Conservation (phyloP, 92 coral and sea anemone genomes). For the Chrysogorgia sp. region DNA sequence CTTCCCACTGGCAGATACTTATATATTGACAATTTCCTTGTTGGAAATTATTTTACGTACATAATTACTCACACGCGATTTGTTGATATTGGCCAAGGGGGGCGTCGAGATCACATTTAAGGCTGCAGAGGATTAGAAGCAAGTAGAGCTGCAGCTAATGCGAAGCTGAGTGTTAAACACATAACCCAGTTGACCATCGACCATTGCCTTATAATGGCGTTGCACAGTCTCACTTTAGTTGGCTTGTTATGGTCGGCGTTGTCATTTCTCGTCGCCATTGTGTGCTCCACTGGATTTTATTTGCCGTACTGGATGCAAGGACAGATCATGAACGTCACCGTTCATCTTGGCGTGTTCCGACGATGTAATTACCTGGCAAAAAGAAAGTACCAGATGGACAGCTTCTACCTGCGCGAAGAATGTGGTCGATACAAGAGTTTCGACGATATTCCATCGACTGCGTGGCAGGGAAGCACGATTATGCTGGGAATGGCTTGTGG, state of each 20-base stretch:
- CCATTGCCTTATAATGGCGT: neutral
- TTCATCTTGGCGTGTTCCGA: slow-evolving; percentile 87
- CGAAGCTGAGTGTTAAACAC: neutral
- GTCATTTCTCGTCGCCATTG: slow-evolving; percentile 71
- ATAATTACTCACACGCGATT: slow-evolving; percentile 26
- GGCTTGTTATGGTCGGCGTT: slow-evolving; percentile 76
- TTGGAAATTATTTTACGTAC: neutral
- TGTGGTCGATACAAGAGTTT: slow-evolving; percentile 88
- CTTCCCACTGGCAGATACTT: slow-evolving; percentile 11
- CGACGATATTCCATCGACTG: slow-evolving; percentile 86
- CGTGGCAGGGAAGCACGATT: slow-evolving; percentile 86
- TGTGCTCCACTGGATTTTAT: slow-evolving; percentile 71
- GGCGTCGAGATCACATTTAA: slow-evolving; percentile 10
- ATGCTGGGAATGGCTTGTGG: slow-evolving; percentile 88
- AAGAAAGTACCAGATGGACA: slow-evolving; percentile 46
- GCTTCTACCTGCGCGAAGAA: slow-evolving; percentile 61
- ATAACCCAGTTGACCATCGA: neutral
- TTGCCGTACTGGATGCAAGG: slow-evolving; percentile 97
- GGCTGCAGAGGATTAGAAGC: slow-evolving; percentile 8
- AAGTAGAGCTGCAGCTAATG: neutral
- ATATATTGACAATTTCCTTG: slow-evolving; percentile 13
- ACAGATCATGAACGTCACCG: slow-evolving; percentile 68
- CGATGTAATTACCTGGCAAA: slow-evolving; percentile 88
- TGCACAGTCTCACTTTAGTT: slow-evolving; percentile 62
- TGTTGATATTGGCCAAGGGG: slow-evolving; percentile 29